A percentile compares a stretch with the other conserved stretches of the same genome.
phyloP scores from a whole-genome alignment of 92 coral and sea anemone species.

The Zoanthus sansibaricus region DNA sequence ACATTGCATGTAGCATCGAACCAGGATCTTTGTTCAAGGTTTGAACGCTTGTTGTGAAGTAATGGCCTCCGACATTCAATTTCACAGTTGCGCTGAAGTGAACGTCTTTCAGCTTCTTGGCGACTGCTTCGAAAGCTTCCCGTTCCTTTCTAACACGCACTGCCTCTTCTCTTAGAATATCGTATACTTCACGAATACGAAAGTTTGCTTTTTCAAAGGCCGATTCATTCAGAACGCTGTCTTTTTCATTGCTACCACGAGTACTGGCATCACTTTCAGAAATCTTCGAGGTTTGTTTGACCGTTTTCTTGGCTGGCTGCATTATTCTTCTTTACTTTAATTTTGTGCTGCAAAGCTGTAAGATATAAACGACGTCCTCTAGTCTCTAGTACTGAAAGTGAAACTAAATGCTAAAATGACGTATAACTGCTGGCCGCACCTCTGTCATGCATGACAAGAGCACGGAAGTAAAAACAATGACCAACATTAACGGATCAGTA shows the following conservation, averaged over 20 bases:
- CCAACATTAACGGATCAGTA: background rate
- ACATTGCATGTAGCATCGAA: conserved; percentile 85
- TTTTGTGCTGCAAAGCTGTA: no score
- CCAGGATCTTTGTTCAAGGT: conserved; percentile 75
- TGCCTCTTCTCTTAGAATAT: conserved; percentile 21
- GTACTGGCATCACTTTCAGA: background rate
- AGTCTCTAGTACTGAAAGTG: background rate
- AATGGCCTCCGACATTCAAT: conserved; percentile 79
- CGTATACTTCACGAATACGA: conserved; percentile 14
- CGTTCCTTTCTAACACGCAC: conserved; percentile 46
- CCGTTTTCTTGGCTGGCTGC: no score
- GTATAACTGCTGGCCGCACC: background rate
- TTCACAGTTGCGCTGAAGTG: conserved; percentile 66
- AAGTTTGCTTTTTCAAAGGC: background rate
- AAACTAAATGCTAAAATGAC: background rate
- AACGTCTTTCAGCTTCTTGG: conserved; percentile 70
- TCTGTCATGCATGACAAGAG: background rate
- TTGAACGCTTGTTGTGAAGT: conserved; percentile 68
- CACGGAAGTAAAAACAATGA: background rate
- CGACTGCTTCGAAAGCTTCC: conserved; percentile 67
- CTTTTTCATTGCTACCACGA: background rate
- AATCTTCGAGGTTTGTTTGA: background rate
- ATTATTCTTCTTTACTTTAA: no score
- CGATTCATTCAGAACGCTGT: background rate
- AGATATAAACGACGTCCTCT: no score